Conservation (phyloP, 2,797 vertebrate species). For the Pelodytes ibericus region DNA sequence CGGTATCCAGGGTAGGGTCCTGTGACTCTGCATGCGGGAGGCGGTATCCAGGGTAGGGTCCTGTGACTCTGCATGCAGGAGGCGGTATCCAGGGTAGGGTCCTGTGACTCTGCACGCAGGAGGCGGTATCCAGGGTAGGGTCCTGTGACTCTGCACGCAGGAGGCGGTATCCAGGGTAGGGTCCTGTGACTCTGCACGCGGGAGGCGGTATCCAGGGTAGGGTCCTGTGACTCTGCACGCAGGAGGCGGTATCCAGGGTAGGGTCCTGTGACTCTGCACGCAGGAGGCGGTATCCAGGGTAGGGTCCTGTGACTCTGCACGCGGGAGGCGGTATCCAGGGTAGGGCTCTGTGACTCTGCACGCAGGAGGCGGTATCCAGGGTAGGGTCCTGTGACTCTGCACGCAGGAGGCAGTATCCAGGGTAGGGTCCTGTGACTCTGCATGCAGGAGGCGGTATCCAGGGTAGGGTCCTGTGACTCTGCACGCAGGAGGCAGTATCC, state of each 20-base stretch:
- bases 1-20: too few relatives aligned
- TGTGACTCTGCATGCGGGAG: background rate
- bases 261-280: background rate
- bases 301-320: too few relatives aligned
- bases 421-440: too few relatives aligned
- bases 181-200: background rate
- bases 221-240: background rate
- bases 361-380: background rate
- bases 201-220: background rate
- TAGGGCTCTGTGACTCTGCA: background rate
- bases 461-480: background rate
- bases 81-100: background rate
- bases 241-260: background rate
- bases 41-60: too few relatives aligned
- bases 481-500: background rate
- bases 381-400: background rate
- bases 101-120: background rate
- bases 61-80: background rate
- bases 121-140: background rate
- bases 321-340: background rate
- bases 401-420: too few relatives aligned
- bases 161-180: too few relatives aligned
- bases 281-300: too few relatives aligned
- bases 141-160: background rate
- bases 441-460: background rate